Base-by-base conservation (phyloP, 1,140 invertebrate genomes). In the Riptortus pedestris region DNA sequence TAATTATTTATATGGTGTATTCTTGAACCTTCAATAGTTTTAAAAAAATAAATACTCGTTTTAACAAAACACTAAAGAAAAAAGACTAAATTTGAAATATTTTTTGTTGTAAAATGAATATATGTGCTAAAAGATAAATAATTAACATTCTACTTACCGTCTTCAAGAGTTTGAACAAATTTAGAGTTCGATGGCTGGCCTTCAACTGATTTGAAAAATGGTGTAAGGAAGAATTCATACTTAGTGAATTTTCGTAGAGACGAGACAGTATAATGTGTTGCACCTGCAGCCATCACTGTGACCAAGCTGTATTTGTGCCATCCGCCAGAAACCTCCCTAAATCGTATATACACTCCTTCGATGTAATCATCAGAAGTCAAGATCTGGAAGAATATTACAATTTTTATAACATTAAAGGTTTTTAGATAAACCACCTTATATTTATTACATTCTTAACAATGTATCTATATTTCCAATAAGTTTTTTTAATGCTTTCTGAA, bases 261-360 rank as follows among this genome's bases (percentile, higher is more conserved):
- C 2, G 80, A 80, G 1, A 93, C 77, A 2, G 87, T 79, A 71
- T 86, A 83, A 27, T 78, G 81, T 1, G 83, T 84, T 2, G 83
- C 80, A 1, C 81, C 81, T 47, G 83, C 81, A 69, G 81, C 84
- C 61, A 85, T 74, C 0, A 87, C 84, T 0, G 84, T 87, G 5
- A 85, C 76, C 72, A 86, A 84, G 67, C 83, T 81, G 70, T 84
- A 86, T 68, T 85, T 83, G 0, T 79, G 77, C 33, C 73, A 80
- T 52, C 77, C 74, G 45, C 76, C 75, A 11, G 83, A 84, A 59
- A 88, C 77, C 70, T 90, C 85, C 63, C 91, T 84, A 73, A 93
- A 98, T 65, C 93, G 84, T 52, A 98, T 87, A 72, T 96, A 94
- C 18, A 95, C 86, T 12, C 94, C 94, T 78, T 97, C 90, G 0